These are phyloP conservation scores for Acrobeloides nanus DNA, from an alignment of 2,888 invertebrate species.

Conservation along the genomic window DNA sequence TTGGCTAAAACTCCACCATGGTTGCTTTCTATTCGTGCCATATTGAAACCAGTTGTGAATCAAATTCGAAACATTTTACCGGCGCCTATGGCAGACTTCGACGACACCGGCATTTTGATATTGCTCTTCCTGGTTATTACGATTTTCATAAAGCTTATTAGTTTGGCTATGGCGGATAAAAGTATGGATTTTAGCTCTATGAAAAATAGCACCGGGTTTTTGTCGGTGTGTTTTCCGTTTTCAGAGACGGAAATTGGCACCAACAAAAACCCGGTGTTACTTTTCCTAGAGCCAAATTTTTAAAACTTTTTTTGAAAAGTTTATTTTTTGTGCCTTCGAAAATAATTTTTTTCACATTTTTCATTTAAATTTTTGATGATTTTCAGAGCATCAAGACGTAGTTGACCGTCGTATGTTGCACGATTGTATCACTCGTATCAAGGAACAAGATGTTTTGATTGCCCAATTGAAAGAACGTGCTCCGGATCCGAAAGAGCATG, in stretches of 20 bases:
- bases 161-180: constrained; percentile 4
- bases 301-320: neutral
- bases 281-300: neutral
- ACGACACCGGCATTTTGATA: constrained; percentile 20
- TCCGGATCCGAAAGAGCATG: constrained; percentile 5
- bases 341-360: constrained; percentile 8
- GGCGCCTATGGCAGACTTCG: too few relatives aligned
- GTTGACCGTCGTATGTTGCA: constrained; percentile 16
- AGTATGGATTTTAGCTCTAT: neutral
- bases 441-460: constrained; percentile 18
- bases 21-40: too few relatives aligned
- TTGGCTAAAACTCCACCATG: too few relatives aligned
- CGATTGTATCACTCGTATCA: constrained; percentile 20
- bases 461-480: constrained; percentile 10
- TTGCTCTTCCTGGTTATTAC: constrained; percentile 17
- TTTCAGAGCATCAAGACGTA: constrained; percentile 6
- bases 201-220: neutral
- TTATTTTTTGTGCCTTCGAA: neutral
- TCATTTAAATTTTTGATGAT: neutral
- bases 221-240: neutral
- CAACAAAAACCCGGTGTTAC: neutral
- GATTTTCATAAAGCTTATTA: constrained; percentile 13
- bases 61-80: too few relatives aligned
- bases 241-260: neutral
- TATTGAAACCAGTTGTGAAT: too few relatives aligned